phyloP scores from a whole-genome alignment of 2,113 vertebrate genomes.

The Eulacestoma nigropectus region DNA sequence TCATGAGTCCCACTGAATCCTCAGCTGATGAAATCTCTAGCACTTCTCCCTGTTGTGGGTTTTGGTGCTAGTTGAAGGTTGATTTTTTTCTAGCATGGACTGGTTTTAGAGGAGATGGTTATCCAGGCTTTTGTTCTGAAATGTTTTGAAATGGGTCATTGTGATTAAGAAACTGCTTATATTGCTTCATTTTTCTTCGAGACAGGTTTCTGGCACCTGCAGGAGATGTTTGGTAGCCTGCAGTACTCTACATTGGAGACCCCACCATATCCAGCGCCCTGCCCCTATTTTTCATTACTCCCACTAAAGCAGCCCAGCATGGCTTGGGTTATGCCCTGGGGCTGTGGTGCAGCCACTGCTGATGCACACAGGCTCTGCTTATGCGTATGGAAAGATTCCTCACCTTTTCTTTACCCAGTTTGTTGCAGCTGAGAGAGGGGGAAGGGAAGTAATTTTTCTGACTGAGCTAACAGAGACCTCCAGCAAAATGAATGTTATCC shows the following conservation, averaged over 20 bases:
- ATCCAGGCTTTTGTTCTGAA: not conserved
- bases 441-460: not conserved
- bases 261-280: too few relatives aligned
- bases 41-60: not conserved
- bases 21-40: not conserved
- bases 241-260: accelerated
- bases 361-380: not conserved
- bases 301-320: not conserved
- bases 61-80: not conserved
- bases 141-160: not conserved
- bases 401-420: not conserved
- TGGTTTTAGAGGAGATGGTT: not conserved
- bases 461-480: not conserved
- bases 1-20: not conserved
- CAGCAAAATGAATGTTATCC: not conserved
- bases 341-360: not conserved
- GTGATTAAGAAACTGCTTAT: not conserved
- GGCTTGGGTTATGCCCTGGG: not conserved
- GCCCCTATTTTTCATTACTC: not conserved
- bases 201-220: not conserved
- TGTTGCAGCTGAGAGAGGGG: not conserved
- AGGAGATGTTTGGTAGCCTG: not conserved
- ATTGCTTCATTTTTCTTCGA: not conserved
- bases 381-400: not conserved
- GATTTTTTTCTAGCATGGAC: not conserved